Conservation (phyloP, 2,113 vertebrate species). For the Dicentrarchus labrax region DNA sequence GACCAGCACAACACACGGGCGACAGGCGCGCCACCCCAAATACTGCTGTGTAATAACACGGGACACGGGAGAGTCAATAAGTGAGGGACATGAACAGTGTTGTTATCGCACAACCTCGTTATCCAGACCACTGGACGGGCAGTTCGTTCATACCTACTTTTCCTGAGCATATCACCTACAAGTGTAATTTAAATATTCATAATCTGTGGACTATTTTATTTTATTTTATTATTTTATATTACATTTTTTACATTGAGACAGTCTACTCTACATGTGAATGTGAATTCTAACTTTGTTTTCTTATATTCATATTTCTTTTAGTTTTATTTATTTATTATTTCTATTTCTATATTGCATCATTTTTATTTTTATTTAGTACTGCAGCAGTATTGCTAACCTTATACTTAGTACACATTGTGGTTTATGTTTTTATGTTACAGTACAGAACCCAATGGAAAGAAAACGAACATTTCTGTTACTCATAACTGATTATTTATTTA, state of each 20-base stretch:
- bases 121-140: too few relatives aligned
- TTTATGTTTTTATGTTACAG: background rate
- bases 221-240: too few relatives aligned
- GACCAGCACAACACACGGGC: slow-evolving; percentile 49
- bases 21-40: slow-evolving; percentile 71
- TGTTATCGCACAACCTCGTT: background rate
- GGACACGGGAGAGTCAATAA: slow-evolving; percentile 1
- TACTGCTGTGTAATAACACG: slow-evolving; percentile 71
- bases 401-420: background rate
- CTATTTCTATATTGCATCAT: background rate
- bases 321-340: background rate
- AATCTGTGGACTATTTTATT: background rate
- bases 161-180: background rate
- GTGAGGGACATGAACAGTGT: background rate
- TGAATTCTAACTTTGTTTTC: background rate
- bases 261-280: too few relatives aligned
- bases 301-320: background rate
- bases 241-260: too few relatives aligned
- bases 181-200: background rate
- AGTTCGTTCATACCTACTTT: background rate
- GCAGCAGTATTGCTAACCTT: background rate
- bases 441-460: background rate
- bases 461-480: background rate
- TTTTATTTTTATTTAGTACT: background rate
- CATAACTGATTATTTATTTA: too few relatives aligned